Conservation (phyloP, 2,888 invertebrate species). For the Empis livida region DNA sequence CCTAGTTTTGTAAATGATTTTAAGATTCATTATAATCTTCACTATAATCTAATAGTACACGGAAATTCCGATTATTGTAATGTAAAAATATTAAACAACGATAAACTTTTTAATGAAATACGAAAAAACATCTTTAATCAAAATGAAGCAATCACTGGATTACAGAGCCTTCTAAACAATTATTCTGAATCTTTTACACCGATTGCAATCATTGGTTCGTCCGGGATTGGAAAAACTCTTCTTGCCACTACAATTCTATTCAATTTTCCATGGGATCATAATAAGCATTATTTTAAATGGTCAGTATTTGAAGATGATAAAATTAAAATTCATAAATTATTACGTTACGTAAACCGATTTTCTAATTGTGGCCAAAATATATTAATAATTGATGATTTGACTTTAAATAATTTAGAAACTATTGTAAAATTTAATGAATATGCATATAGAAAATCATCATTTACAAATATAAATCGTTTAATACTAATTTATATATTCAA, state of each 20-base stretch:
- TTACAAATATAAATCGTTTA: conserved; percentile 7
- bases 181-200: conserved; percentile 15
- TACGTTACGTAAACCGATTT: conserved; percentile 14
- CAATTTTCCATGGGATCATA: conserved; percentile 28
- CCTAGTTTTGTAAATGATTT: too few relatives aligned
- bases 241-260: conserved; percentile 19
- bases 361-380: conserved; percentile 29
- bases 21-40: conserved; percentile 3
- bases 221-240: conserved; percentile 24
- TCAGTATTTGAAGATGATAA: conserved; percentile 13
- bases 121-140: conserved; percentile 7
- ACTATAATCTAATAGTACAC: conserved; percentile 24
- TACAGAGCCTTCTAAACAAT: conserved; percentile 19
- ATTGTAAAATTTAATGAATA: conserved; percentile 19
- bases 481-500: conserved; percentile 26
- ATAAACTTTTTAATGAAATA: conserved; percentile 15
- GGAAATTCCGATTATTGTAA: conserved; percentile 25
- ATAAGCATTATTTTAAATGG: conserved; percentile 23
- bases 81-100: conserved; percentile 11
- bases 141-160: conserved; percentile 15
- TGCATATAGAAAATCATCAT: conserved; percentile 3
- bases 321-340: conserved; percentile 11
- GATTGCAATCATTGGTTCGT: conserved; percentile 24
- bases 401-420: conserved; percentile 15
- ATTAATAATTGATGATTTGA: conserved; percentile 27